Base-by-base conservation (phyloP, 2,888 invertebrate genomes). In the Mythimna pallens region DNA sequence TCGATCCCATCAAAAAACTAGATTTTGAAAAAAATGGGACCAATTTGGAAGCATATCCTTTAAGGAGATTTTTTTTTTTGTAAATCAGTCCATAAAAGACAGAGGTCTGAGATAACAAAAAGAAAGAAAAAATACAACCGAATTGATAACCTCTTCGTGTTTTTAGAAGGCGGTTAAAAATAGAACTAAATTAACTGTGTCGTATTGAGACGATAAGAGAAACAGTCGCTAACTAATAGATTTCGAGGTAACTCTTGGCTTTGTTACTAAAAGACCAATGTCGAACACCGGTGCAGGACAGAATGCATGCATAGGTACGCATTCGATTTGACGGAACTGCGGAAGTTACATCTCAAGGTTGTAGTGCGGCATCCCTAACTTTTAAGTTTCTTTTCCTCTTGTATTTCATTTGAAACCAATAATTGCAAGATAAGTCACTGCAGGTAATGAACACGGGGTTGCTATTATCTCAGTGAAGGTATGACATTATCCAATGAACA, bases 301-400 rank as follows among this genome's bases (percentile, higher is more conserved):
- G 8, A n/a, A 52, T n/a, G 40, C 10, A 50, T 57, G 55, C 43
- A 17, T 40, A 14, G 66, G 59, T 40, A 40, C 6, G 17, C 17
- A 14, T 47, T 47, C 54, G 22, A 75, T 17, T 75, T 78, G 22
- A 62, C 47, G 61, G 59, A 73, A 78, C 62, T 76, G 17, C 55
- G 68, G 55, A 62, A 67, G 30, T 47, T 52, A 36, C 55, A 62
- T 47, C 12, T 14, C 12, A 43, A 34, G 25, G 40, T 47, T 20
- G 36, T 17, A 67, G n/a, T 43, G 73, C 68, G 61, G 54, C 62
- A 73, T 63, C 62, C 65, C 62, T 69, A 25, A 40, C 30, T 50
- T 73, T 66, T 10, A 50, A n/a, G 17, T 57, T 57, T 25, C 63
- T 80, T 80, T 76, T 81, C 80, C 80, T 76, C 34, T 30, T 70